phyloP scores from a whole-genome alignment of 2,797 vertebrate genomes.

The Tiaroga cobitis region DNA sequence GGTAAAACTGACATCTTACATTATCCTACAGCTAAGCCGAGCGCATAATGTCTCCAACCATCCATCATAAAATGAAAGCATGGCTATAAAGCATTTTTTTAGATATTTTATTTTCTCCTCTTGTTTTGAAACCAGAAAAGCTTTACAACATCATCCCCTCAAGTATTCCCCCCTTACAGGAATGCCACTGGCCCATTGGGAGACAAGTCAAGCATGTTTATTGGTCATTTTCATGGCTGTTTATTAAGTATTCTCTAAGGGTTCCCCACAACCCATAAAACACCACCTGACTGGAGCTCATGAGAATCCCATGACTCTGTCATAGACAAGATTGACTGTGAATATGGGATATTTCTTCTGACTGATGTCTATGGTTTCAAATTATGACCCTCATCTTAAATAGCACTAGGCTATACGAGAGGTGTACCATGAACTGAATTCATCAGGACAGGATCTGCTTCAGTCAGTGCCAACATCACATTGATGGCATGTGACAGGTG shows the following conservation, averaged over 20 bases:
- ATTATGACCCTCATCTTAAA: slow-evolving; percentile 33
- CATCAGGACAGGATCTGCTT: slow-evolving; percentile 4
- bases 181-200: slow-evolving; percentile 26
- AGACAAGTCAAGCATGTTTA: slow-evolving; percentile 41
- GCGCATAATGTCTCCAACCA: slow-evolving; percentile 28
- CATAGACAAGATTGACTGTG: slow-evolving; percentile 30
- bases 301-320: slow-evolving; percentile 17
- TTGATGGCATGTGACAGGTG: slow-evolving; percentile 62
- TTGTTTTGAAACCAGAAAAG: slow-evolving; percentile 10
- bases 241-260: slow-evolving; percentile 39
- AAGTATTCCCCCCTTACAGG: slow-evolving; percentile 25
- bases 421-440: not conserved
- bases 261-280: slow-evolving; percentile 29
- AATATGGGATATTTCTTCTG: slow-evolving; percentile 12
- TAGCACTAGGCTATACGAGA: not conserved
- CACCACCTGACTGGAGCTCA: not conserved
- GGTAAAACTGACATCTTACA: slow-evolving; percentile 24
- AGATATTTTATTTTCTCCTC: not conserved
- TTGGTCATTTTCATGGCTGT: slow-evolving; percentile 52
- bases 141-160: slow-evolving; percentile 22
- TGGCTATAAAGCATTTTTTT: slow-evolving; percentile 16
- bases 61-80: slow-evolving; percentile 36
- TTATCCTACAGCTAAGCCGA: slow-evolving; percentile 30
- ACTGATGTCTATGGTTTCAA: slow-evolving; percentile 18
- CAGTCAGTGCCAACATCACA: slow-evolving; percentile 42